phyloP scores from a whole-genome alignment of 2,888 invertebrate species.

The Prenolepis imparis region DNA sequence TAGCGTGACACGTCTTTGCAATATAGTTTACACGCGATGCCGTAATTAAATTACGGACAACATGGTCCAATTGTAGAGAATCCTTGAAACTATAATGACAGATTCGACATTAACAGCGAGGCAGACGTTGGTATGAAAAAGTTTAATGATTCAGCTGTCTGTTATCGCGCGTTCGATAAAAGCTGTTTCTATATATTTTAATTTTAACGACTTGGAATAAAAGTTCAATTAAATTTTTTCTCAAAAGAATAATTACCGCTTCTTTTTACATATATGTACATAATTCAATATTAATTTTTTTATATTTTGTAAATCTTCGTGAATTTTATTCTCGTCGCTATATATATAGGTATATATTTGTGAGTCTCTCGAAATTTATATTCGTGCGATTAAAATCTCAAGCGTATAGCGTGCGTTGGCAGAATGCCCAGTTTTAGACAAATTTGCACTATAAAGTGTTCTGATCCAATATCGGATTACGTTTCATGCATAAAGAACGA shows the following conservation, averaged over 20 bases:
- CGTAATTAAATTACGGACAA: conserved; percentile 32
- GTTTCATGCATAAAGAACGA: conserved; percentile 55
- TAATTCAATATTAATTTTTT: conserved; percentile 11
- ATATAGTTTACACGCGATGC: conserved; percentile 19
- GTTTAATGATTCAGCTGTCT: neutral
- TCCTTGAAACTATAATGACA: neutral
- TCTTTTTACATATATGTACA: neutral
- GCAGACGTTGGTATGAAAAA: neutral
- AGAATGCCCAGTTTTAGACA: conserved; percentile 44
- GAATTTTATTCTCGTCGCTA: conserved; percentile 22
- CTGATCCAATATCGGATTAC: conserved; percentile 53
- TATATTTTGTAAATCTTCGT: neutral
- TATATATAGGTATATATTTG: no score
- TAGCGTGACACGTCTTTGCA: conserved; percentile 23
- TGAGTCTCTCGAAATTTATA: conserved; percentile 46
- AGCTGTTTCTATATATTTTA: neutral
- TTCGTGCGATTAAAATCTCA: conserved; percentile 47
- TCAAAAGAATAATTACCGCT: neutral
- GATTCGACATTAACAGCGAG: neutral
- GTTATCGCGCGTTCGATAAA: neutral
- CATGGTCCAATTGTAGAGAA: conserved; percentile 3
- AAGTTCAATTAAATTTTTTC: neutral
- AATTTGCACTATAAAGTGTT: conserved; percentile 55
- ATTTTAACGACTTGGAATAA: neutral
- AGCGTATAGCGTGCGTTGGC: conserved; percentile 40